Evolutionary conservation across 2,113 vertebrate species (phyloP).

Genomic region (Neotoma lepida): DNA sequence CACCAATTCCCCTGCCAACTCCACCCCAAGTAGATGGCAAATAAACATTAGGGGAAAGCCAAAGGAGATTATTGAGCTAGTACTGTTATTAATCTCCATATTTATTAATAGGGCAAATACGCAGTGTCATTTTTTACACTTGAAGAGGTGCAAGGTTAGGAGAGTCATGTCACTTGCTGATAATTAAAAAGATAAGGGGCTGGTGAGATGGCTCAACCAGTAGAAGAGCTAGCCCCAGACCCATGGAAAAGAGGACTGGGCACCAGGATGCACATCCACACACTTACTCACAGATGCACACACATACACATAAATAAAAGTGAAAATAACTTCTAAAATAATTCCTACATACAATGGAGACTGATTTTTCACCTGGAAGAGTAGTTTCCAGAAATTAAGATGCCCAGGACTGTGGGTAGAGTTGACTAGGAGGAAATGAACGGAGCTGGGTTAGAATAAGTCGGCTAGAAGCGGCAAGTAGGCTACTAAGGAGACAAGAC

Average conservation of each 20-base stretch:
- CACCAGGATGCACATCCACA: background rate
- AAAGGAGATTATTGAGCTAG: background rate
- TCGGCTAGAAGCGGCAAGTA: background rate
- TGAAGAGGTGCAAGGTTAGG: constrained; percentile 3
- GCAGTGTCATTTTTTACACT: background rate
- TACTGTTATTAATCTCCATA: background rate
- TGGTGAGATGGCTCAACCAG: background rate
- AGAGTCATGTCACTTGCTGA: background rate
- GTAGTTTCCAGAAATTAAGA: background rate
- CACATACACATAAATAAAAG: background rate
- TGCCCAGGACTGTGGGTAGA: background rate
- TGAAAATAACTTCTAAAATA: background rate
- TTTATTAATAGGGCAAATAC: background rate
- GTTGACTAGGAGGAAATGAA: background rate
- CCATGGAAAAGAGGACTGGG: background rate
- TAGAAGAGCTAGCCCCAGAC: background rate
- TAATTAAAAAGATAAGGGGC: background rate
- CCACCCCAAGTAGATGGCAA: background rate
- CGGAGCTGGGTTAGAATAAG: background rate
- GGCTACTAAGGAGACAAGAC: background rate
- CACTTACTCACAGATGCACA: too few species aligned
- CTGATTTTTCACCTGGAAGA: background rate
- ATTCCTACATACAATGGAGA: background rate
- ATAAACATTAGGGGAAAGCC: background rate
- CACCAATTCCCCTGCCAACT: background rate